A percentile compares a stretch with the other conserved stretches of the same genome.
These are phyloP conservation scores for Cairina moschata DNA, from an alignment of 2,113 vertebrate genomes.

Conservation along the genomic window DNA sequence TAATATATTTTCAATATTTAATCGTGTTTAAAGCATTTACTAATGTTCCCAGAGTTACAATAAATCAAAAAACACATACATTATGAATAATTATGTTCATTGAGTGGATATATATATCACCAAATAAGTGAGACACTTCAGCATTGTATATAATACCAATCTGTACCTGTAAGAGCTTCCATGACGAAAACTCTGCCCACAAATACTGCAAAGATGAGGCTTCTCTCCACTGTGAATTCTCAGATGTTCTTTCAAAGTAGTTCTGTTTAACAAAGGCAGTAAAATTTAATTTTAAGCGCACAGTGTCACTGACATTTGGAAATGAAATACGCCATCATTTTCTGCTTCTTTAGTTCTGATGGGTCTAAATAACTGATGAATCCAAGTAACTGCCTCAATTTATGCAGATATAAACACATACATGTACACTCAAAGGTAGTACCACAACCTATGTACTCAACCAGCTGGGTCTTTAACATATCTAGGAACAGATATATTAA, in stretches of 20 bases:
- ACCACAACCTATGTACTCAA: background rate
- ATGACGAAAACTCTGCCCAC: slow-evolving; percentile 97
- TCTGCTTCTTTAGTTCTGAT: background rate
- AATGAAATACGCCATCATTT: background rate
- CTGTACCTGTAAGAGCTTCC: slow-evolving; percentile 95
- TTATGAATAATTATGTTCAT: background rate
- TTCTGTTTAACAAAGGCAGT: slow-evolving; percentile 76
- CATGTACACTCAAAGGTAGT: background rate
- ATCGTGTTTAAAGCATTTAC: background rate
- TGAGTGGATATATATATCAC: background rate
- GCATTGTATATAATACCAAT: background rate
- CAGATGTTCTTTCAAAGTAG: slow-evolving; percentile 94
- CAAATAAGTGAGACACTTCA: background rate
- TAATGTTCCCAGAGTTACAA: background rate
- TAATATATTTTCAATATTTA: background rate
- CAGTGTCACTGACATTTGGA: background rate
- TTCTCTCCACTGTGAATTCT: slow-evolving; percentile 99
- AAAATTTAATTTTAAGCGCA: background rate
- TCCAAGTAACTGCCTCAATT: background rate
- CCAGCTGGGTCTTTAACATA: background rate
- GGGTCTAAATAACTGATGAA: background rate
- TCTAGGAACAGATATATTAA: too few relatives aligned
- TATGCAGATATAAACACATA: background rate
- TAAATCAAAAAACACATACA: background rate
- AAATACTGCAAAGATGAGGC: slow-evolving; percentile 97